Evolutionary conservation across 2,797 vertebrate genomes (phyloP).

Genomic region (Oophaga sylvatica): DNA sequence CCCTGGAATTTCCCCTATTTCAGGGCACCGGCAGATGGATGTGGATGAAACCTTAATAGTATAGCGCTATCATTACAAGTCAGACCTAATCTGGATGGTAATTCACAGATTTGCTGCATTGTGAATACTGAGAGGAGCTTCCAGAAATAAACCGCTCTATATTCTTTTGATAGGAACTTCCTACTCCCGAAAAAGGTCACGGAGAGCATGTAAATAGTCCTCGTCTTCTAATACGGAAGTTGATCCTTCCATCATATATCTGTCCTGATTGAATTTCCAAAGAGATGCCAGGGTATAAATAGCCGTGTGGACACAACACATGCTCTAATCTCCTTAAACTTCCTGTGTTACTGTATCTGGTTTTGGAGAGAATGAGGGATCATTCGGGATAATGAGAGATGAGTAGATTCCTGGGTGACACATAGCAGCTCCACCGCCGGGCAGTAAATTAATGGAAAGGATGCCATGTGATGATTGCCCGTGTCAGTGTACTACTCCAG

Average conservation of each 20-base stretch:
- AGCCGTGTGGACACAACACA: slow-evolving; percentile 40
- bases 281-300: slow-evolving; percentile 48
- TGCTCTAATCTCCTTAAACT: slow-evolving; percentile 51
- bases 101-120: slow-evolving; percentile 25
- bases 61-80: not conserved
- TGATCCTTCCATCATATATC: slow-evolving; percentile 47
- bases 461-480: not conserved
- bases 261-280: slow-evolving; percentile 48
- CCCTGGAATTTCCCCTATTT: not conserved
- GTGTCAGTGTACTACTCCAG: not conserved
- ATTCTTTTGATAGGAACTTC: slow-evolving; percentile 33
- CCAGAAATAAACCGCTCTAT: slow-evolving; percentile 33
- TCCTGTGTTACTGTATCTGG: slow-evolving; percentile 45
- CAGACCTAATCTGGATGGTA: not conserved
- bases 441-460: not conserved
- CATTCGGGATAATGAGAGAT: slow-evolving; percentile 44
- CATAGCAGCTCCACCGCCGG: not conserved
- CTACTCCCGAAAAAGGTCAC: slow-evolving; percentile 33
- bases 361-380: not conserved
- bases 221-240: slow-evolving; percentile 38
- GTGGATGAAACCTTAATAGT: not conserved
- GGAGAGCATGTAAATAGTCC: slow-evolving; percentile 38
- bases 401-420: slow-evolving; percentile 45
- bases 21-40: not conserved
- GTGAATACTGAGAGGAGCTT: slow-evolving; percentile 15